phyloP scores from a whole-genome alignment of 2,888 invertebrate genomes.

The Pediacus dermestoides region DNA sequence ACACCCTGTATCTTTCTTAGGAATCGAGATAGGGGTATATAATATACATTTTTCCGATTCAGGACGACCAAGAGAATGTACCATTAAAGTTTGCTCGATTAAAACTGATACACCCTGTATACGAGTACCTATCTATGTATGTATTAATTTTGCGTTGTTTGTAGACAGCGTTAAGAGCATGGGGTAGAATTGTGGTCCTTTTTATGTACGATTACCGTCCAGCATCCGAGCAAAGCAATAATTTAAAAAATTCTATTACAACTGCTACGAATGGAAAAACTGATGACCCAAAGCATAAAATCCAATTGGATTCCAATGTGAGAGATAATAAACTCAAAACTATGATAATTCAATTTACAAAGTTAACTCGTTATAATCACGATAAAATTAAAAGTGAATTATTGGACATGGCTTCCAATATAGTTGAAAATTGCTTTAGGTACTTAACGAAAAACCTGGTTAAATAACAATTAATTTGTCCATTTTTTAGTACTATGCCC shows the following conservation, averaged over 20 bases:
- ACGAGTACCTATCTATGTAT: conserved; percentile 5
- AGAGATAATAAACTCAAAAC: conserved; percentile 10
- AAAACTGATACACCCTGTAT: too few species aligned
- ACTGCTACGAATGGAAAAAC: conserved; percentile 24
- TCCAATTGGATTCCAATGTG: conserved; percentile 10
- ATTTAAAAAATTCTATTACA: too few species aligned
- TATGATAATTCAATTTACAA: conserved; percentile 47
- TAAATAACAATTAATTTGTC: not conserved
- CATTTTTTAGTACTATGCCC: conserved; percentile 57
- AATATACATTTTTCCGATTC: too few species aligned
- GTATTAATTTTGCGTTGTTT: conserved; percentile 21
- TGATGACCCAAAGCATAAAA: conserved; percentile 13
- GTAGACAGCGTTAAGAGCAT: conserved; percentile 50
- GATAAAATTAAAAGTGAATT: conserved; percentile 61
- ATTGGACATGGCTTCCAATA: conserved; percentile 55
- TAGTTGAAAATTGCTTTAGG: conserved; percentile 60
- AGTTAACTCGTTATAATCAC: conserved; percentile 60
- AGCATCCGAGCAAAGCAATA: too few species aligned
- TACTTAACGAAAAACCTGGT: conserved; percentile 40
- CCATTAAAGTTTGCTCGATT: too few species aligned
- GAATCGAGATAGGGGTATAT: too few species aligned
- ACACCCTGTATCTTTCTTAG: too few species aligned
- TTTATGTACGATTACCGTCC: conserved; percentile 50
- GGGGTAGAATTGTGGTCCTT: conserved; percentile 49
- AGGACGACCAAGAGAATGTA: too few species aligned